These are phyloP conservation scores for Toxotes jaculatrix DNA, from an alignment of 2,113 vertebrate genomes.

Conservation along the genomic window DNA sequence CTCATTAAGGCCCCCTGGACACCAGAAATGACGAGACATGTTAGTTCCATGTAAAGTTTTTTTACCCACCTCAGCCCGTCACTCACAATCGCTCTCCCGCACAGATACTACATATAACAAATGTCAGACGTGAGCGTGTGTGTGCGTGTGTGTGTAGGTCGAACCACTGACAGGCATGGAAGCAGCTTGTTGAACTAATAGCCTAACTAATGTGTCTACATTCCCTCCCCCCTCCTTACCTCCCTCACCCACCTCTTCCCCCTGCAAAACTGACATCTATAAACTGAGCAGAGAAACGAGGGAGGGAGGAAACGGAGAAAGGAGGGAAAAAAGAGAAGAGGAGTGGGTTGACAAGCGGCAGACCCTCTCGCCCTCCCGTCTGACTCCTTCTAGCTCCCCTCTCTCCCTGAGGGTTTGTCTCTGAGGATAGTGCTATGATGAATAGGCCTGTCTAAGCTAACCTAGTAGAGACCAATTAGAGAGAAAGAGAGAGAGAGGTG, in stretches of 20 bases:
- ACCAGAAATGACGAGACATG: constrained; percentile 41
- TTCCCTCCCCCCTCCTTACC: constrained; percentile 64
- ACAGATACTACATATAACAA: constrained; percentile 73
- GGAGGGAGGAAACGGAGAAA: constrained; percentile 45
- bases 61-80: constrained; percentile 36
- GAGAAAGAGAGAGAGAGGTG: constrained; percentile 85
- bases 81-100: constrained; percentile 57
- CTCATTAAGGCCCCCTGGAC: constrained; percentile 63
- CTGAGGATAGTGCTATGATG: constrained; percentile 97
- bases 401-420: constrained; percentile 94
- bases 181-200: constrained; percentile 99
- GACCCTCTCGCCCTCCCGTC: constrained; percentile 83
- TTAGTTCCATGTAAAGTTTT: constrained; percentile 46
- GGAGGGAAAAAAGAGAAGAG: constrained; percentile 54
- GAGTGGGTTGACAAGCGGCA: constrained; percentile 84
- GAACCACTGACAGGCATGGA: constrained; percentile 96
- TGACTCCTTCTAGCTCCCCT: constrained; percentile 88
- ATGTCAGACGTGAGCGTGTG: constrained; percentile 60
- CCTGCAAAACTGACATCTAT: constrained; percentile 77
- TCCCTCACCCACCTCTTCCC: constrained; percentile 45
- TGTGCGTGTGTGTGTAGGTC: constrained; percentile 51
- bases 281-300: constrained; percentile 51
- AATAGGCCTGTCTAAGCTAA: constrained; percentile 99
- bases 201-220: constrained; percentile 97
- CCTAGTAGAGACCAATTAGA: constrained; percentile 99